Evolutionary conservation across 2,888 invertebrate genomes (phyloP), one percentile per base, ranked within the genome.

Genomic region (Chironomus tentans): DNA sequence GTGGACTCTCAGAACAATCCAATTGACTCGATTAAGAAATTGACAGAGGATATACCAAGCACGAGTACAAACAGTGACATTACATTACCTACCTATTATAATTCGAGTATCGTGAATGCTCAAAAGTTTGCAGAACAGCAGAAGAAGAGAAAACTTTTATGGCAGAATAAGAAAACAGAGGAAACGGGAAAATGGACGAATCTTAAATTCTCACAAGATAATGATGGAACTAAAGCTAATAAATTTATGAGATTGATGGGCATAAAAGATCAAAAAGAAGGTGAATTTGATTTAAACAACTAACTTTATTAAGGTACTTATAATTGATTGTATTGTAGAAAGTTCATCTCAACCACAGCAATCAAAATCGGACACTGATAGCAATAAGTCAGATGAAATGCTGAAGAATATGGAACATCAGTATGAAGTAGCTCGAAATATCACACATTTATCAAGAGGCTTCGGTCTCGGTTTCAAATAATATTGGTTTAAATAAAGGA

Each of bases 221-320:
- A 90, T 22, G 97, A 97, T 83, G 97, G 96, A 78, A 93, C 92
- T 84, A 92, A 95, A 80, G 93, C 94, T 0, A 93, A 92, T 77
- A 98, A 98, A 85, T 98, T 98, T 84, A 94, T 96, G 86, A 88
- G 98, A 78, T 87, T 98, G 69, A 98, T 98, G 98, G 98, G 98
- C 70, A 96, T 98, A 78, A 93, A 92, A 83, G 88, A 88, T 24
- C 74, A 46, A 70, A 46, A 80, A 56, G 18, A 13, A 38, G 38
- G 38, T 38, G 5, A 22, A 24, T 46, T n/a, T 47, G 13, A 68
- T 22, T 65, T 22, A 48, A 10, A 22, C 13, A 10, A 7, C 61
- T 38, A 18, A 38, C 1, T 50, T 15, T n/a, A 56, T 48, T 70
- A 3, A 15, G 5, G 28, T 28, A 3, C 28, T 28, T 46, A 7